Evolutionary conservation across 2,113 vertebrate species (phyloP).

Genomic region (Daboia siamensis): DNA sequence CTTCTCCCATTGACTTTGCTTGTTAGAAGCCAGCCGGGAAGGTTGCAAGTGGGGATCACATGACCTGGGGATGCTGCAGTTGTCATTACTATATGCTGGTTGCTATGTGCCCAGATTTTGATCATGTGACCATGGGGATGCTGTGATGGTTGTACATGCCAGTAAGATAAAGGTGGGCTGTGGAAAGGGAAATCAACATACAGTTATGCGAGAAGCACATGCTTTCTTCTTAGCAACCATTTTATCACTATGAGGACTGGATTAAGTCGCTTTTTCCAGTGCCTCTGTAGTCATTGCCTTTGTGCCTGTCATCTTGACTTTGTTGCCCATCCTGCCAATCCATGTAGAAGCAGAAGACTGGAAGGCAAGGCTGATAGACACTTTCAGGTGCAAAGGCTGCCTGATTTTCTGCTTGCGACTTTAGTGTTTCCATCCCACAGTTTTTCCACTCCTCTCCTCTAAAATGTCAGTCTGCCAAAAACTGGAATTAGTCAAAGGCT

Average conservation of each 20-base stretch:
- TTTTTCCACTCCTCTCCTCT: neutral
- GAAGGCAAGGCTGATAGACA: neutral
- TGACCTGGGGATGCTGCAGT: neutral
- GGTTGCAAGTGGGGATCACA: neutral
- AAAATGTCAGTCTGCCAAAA: neutral
- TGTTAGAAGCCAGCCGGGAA: neutral
- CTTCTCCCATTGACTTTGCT: neutral
- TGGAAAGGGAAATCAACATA: neutral
- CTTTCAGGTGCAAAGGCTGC: neutral
- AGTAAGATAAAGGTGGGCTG: neutral
- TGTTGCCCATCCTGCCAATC: neutral
- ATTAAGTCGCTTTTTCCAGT: neutral
- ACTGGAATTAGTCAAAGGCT: neutral
- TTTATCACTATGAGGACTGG: neutral
- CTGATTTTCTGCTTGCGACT: neutral
- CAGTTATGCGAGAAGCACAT: constrained; percentile 12
- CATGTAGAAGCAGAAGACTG: neutral
- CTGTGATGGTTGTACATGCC: neutral
- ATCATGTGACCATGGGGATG: neutral
- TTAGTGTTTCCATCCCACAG: neutral
- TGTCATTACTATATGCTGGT: neutral
- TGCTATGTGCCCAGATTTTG: neutral
- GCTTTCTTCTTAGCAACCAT: constrained; percentile 36
- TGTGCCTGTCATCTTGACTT: neutral
- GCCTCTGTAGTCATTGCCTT: neutral